Evolutionary conservation across 2,888 invertebrate species (phyloP), one percentile per base, ranked within the genome.

Genomic region (Andrena minutula): DNA sequence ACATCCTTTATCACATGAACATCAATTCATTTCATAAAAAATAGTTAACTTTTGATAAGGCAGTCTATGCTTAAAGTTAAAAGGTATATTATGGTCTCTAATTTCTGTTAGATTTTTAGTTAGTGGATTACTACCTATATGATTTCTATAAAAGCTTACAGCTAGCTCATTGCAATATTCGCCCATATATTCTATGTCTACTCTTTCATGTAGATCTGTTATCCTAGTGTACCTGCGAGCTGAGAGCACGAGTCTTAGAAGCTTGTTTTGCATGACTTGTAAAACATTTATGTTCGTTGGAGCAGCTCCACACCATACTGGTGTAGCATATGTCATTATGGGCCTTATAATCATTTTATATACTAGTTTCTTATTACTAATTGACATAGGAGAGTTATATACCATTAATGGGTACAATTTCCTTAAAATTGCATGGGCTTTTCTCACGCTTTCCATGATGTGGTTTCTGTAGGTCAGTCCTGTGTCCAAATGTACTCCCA

Each of bases 321-420:
- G 90, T 26, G 87, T 83, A 0, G 88, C 90, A 64, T 90, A 90
- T 12, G 82, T 77, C 7, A 88, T 58, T 8, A 87, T 87, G 0
- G 88, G 88, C 72, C 87, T 77, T 2, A 89, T 58, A 8, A 89
- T 74, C 68, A 81, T 79, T 75, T 79, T 88, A 23, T 91, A 90
- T 16, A 90, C 83, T 23, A 89, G 23, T 77, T 73, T 80, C 82
- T 90, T 90, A 30, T 90, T 90, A 2, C 53, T 41, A 28, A 7
- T 66, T n/a, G 71, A n/a, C 1, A 69, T 6, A 2, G 35, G 0
- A 2, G 86, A 87, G 8, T 82, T 77, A 23, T 76, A 73, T 0
- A 65, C 74, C 73, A 91, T 60, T 32, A 90, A 64, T 16, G 89
- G 82, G 56, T 89, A 89, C 8, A 89, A 7, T 60, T 84, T 86